Evolutionary conservation across 2,797 vertebrate genomes (phyloP), one percentile per base, ranked within the genome.

Genomic region (Threskiornis aethiopicus): DNA sequence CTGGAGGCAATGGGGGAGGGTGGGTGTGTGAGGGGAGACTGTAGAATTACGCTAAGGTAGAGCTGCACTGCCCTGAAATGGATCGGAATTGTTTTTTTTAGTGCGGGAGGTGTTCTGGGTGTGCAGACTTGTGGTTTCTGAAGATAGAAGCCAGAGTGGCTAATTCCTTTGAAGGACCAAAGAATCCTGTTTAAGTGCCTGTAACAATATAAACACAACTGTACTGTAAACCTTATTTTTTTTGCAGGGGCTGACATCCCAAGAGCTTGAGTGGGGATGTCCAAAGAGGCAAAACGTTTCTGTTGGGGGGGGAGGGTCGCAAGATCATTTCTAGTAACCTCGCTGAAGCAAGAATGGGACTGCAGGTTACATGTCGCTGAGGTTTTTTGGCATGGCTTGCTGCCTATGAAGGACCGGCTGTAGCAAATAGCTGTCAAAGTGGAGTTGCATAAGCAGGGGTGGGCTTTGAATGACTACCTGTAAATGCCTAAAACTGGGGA

Each of bases 101-200:
- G 87, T 87, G 89, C 24, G 62, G 85, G 87, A 96, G 78, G 89
- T 80, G 86, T 96, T 94, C 18, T 59, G 89, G 91, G 91, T 94
- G 94, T 96, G 96, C 93, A 97, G 94, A 97, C 95, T 97, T 93
- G 80, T 96, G 95, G 93, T 94, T 97, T 97, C 96, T 96, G 92
- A 92, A 58, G 41, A 46, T 47, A 94, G 93, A 94, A 90, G 96
- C 96, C 96, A 89, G 95, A 97, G 97, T 97, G 97, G 96, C 97
- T 81, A 84, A 97, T 97, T 96, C 96, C 93, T 96, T 93, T 93
- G 95, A 96, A 96, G 97, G 97, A 97, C 97, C 97, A 97, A 97
- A 97, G 96, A 97, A 97, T 96, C 92, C 96, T 96, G 94, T 97
- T 96, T 95, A 97, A 97, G 97, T 97, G 97, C 97, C 97, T 97